Evolutionary conservation across 1,140 invertebrate genomes (phyloP).

Genomic region (Penaeus vannamei): DNA sequence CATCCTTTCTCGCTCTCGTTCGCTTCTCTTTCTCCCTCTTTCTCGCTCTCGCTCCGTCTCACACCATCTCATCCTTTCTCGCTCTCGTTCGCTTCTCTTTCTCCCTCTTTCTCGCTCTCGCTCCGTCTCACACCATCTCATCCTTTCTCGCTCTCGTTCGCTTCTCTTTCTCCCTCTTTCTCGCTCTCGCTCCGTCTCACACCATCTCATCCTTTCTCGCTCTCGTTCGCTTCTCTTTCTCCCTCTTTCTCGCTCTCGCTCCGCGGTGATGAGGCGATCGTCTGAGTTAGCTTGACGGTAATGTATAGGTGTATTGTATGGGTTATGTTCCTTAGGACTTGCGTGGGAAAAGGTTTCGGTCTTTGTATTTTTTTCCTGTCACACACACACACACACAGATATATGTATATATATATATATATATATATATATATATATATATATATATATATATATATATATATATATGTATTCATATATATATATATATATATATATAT

Average conservation of each 20-base stretch:
- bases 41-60: not conserved
- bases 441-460: slow-evolving; percentile 8
- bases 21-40: too few species aligned
- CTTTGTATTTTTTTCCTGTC: not conserved
- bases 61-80: not conserved
- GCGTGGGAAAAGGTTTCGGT: not conserved
- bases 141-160: too few species aligned
- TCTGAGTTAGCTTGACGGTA: not conserved
- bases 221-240: not conserved
- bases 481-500: not conserved
- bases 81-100: not conserved
- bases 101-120: not conserved
- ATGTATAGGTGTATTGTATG: not conserved
- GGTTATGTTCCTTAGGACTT: too few species aligned
- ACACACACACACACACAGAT: slow-evolving; percentile 18
- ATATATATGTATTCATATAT: not conserved
- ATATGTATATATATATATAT: slow-evolving; percentile 52
- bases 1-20: too few species aligned
- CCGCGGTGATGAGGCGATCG: not conserved
- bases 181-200: not conserved
- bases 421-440: slow-evolving; percentile 51
- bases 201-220: not conserved
- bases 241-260: too few species aligned
- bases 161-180: too few species aligned
- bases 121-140: too few species aligned